phyloP scores from a whole-genome alignment of 1,140 invertebrate genomes.

The Aphelinus certus region DNA sequence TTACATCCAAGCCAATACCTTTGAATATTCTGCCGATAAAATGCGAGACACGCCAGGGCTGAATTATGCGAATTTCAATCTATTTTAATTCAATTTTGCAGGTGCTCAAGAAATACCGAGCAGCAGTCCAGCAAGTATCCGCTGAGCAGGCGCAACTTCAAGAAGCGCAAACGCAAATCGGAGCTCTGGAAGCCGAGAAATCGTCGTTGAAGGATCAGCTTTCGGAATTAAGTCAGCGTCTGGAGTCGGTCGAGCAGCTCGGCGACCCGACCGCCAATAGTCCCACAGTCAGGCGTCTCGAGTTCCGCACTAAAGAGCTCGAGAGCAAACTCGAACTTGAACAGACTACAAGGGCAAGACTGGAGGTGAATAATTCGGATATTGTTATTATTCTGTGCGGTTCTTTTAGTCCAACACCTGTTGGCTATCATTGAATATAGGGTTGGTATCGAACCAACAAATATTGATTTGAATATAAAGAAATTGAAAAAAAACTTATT shows the following conservation, averaged over 20 bases:
- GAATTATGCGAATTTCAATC: not conserved
- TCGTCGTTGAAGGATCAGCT: constrained; percentile 80
- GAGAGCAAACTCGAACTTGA: constrained; percentile 91
- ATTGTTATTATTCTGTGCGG: too few relatives aligned
- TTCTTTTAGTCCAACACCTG: too few relatives aligned
- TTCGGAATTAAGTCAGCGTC: constrained; percentile 76
- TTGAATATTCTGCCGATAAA: too few relatives aligned
- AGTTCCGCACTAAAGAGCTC: constrained; percentile 85
- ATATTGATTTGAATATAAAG: too few relatives aligned
- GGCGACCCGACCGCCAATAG: constrained; percentile 82
- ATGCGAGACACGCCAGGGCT: not conserved
- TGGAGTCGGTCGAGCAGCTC: constrained; percentile 81
- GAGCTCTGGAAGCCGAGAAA: constrained; percentile 80
- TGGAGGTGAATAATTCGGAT: constrained; percentile 72
- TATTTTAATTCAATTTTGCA: constrained; percentile 45
- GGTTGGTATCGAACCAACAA: too few relatives aligned
- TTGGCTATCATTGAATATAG: not conserved
- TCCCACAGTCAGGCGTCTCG: constrained; percentile 74
- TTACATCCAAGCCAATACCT: too few relatives aligned
- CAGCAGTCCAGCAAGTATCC: constrained; percentile 85
- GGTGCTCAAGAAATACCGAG: constrained; percentile 92
- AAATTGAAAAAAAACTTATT: too few relatives aligned
- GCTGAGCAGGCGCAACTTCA: constrained; percentile 83
- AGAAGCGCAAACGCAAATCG: constrained; percentile 83
- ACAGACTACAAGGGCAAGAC: constrained; percentile 80